These are phyloP conservation scores for Carabus problematicus DNA, from an alignment of 2,888 invertebrate species.

Conservation along the genomic window DNA sequence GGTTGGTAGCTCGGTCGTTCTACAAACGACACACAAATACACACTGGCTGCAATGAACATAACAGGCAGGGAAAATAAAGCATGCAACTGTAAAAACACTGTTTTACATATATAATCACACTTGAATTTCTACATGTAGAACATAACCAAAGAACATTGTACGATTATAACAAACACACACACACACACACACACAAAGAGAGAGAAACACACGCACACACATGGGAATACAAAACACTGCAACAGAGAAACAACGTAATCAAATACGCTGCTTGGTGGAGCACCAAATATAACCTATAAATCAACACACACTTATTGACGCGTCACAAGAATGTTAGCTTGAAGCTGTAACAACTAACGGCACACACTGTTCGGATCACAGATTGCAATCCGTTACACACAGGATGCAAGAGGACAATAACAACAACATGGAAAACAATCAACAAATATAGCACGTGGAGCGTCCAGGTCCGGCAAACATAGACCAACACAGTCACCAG, in stretches of 20 bases:
- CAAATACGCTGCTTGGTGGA: conserved; percentile 21
- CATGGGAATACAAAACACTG: conserved; percentile 27
- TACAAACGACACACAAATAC: conserved; percentile 26
- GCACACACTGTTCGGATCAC: background rate
- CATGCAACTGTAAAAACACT: conserved; percentile 33
- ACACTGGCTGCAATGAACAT: conserved; percentile 26
- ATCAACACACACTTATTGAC: conserved; percentile 12
- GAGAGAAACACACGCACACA: background rate
- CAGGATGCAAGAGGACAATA: conserved; percentile 21
- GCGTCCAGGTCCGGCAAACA: conserved; percentile 28
- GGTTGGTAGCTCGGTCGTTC: conserved; percentile 16
- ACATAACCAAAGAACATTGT: background rate
- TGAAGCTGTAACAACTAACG: background rate
- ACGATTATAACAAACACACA: conserved; percentile 12
- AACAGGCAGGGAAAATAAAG: conserved; percentile 23
- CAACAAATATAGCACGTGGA: conserved; percentile 35
- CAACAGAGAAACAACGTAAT: conserved; percentile 17
- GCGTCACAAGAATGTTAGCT: conserved; percentile 24
- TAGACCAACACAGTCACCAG: conserved; percentile 34
- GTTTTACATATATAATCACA: conserved; percentile 1
- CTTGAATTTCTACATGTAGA: background rate
- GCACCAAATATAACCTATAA: conserved; percentile 21
- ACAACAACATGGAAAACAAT: conserved; percentile 24
- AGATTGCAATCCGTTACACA: background rate
- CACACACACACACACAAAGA: conserved; percentile 7